Evolutionary conservation across 2,888 invertebrate species (phyloP).

Genomic region (Drosophila lutescens): DNA sequence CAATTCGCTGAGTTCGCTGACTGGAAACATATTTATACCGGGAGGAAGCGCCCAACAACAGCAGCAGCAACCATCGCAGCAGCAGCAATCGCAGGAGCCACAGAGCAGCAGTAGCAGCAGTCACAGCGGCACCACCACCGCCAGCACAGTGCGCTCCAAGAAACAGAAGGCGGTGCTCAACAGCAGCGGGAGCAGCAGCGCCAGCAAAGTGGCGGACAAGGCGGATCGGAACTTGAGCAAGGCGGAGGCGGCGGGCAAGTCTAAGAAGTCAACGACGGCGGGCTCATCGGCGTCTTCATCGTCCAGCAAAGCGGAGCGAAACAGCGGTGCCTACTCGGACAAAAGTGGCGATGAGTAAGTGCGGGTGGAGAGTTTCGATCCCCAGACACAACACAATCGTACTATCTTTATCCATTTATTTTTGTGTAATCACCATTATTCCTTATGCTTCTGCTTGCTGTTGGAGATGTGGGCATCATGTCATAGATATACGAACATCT

Average conservation of each 20-base stretch:
- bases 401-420: slow-evolving; percentile 12
- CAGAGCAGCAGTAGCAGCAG: slow-evolving; percentile 33
- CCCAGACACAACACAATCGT: slow-evolving; percentile 19
- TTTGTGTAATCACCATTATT: slow-evolving; percentile 10
- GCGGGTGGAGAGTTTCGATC: slow-evolving; percentile 13
- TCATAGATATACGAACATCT: slow-evolving; percentile 11
- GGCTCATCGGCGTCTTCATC: slow-evolving; percentile 56
- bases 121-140: slow-evolving; percentile 20
- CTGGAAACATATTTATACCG: slow-evolving; percentile 92
- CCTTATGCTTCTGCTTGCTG: slow-evolving; percentile 32
- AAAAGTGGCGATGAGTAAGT: slow-evolving; percentile 82
- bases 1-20: slow-evolving; percentile 93
- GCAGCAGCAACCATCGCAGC: slow-evolving; percentile 38
- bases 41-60: slow-evolving; percentile 40
- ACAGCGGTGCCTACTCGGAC: slow-evolving; percentile 73
- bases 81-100: slow-evolving; percentile 13
- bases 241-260: slow-evolving; percentile 39
- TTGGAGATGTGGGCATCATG: slow-evolving; percentile 14
- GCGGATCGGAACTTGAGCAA: slow-evolving; percentile 35
- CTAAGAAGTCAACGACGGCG: slow-evolving; percentile 28
- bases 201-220: slow-evolving; percentile 50
- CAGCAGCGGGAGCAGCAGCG: slow-evolving; percentile 24
- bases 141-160: slow-evolving; percentile 56
- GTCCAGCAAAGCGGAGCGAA: slow-evolving; percentile 65
- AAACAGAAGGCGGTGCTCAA: slow-evolving; percentile 55